Base-by-base conservation (phyloP, 2,797 vertebrate genomes). In the Sebastes wilsoni region DNA sequence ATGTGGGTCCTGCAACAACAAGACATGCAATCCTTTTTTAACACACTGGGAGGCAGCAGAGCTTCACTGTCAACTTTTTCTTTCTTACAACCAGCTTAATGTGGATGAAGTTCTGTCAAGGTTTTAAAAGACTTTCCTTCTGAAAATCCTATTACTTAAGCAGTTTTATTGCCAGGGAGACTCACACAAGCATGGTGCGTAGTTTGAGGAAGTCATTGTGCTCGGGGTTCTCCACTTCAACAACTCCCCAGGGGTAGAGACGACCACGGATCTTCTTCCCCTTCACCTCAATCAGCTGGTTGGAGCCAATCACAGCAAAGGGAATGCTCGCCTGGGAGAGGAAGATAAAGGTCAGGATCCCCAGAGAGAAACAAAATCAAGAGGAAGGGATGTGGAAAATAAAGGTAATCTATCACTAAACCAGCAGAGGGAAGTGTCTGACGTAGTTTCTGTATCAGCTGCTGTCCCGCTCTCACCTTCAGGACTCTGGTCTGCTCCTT, bases 161-260 rank as follows among this genome's bases (percentile, higher is more conserved):
- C 14, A 2, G 14, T 86, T 87, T 84, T 84, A 66, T 65, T 77
- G 36, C 65, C 28, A 36, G 68, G 14, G 79, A 67, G 27, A 97
- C 96, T 97, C 91, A 97, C 97, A 97, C 97, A 73, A 97, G 94
- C 97, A 97, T 97, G 71, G 96, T 97, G 72, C 96, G 96, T 58
- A 98, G 91, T 77, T 97, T 97, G 61, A 97, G 97, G 94, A 98
- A 98, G 94, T 98, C 97, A 16, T 98, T 98, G 93, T 98, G 97
- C 75, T 99, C 97, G 0, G 97, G 97, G 84, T 98, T 98, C 92
- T 98, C 97, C 90, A 98, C 97, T 89, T 97, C 97, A 66, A 97
- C 95, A 22, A 97, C 96, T 25, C 96, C 97, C 97, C 96, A 96
- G 10, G 97, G 95, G 79, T 97, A 97, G 32, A 97, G 92, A 22